These are phyloP conservation scores for Chrysemys picta DNA, from an alignment of 2,113 vertebrate species.

Conservation along the genomic window DNA sequence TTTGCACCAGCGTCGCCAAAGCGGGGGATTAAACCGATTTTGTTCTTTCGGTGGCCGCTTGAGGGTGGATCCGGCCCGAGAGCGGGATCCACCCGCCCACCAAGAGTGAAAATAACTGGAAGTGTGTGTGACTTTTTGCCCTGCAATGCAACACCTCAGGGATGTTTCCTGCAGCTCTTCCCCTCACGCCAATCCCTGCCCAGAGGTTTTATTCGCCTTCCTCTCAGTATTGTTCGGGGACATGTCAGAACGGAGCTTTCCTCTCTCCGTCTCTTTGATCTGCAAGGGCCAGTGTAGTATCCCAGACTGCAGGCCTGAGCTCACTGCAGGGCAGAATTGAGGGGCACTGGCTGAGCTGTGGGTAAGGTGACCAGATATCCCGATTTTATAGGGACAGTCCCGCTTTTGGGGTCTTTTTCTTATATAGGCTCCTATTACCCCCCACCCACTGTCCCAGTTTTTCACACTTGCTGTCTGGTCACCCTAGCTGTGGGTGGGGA, in stretches of 20 bases:
- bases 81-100: too few species aligned
- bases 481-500: too few species aligned
- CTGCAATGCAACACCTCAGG: background rate
- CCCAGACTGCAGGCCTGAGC: background rate
- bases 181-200: background rate
- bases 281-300: background rate
- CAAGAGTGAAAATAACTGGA: too few species aligned
- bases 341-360: background rate
- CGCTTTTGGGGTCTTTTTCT: too few species aligned
- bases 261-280: background rate
- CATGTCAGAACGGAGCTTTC: background rate
- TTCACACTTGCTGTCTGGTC: too few species aligned
- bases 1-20: background rate
- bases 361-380: too few species aligned
- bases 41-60: background rate
- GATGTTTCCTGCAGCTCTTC: background rate
- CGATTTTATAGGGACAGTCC: too few species aligned
- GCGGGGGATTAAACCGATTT: background rate
- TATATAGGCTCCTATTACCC: too few species aligned
- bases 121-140: background rate
- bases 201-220: background rate
- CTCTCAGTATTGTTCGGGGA: background rate
- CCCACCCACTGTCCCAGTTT: too few species aligned
- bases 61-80: background rate
- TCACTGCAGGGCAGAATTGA: background rate